Conservation (phyloP, 2,888 invertebrate species). For the Drosophila buzzatii region DNA sequence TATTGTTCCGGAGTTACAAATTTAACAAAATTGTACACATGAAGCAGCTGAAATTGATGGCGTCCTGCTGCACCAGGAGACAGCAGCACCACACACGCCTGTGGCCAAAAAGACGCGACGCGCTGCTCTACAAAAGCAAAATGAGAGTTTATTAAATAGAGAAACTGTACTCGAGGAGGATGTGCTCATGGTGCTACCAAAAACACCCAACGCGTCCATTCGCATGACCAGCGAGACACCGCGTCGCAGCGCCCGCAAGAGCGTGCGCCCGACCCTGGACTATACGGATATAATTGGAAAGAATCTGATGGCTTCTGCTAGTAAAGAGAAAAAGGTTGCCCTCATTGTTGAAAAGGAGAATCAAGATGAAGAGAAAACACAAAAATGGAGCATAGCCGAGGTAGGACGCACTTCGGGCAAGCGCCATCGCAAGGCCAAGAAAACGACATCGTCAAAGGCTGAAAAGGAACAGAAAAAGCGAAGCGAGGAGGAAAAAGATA, state of each 20-base stretch:
- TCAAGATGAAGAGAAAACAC: slow-evolving; percentile 18
- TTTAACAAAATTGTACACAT: background rate
- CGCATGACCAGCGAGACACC: slow-evolving; percentile 60
- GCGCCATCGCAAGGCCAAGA: slow-evolving; percentile 54
- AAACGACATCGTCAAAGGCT: slow-evolving; percentile 15
- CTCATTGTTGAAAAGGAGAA: slow-evolving; percentile 18
- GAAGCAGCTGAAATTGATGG: slow-evolving; percentile 13
- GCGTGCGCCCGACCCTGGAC: slow-evolving; percentile 79
- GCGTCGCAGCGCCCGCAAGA: slow-evolving; percentile 80
- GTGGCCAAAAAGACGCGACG: slow-evolving; percentile 40
- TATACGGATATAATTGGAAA: slow-evolving; percentile 79
- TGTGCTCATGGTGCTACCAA: background rate
- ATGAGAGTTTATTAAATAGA: background rate
- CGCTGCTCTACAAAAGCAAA: background rate
- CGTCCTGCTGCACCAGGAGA: slow-evolving; percentile 3
- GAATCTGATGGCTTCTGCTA: slow-evolving; percentile 38
- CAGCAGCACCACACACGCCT: slow-evolving; percentile 32
- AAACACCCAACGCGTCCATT: slow-evolving; percentile 4
- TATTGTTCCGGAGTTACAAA: background rate
- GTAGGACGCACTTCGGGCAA: slow-evolving; percentile 77
- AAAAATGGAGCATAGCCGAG: slow-evolving; percentile 72
- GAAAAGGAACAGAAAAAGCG: background rate
- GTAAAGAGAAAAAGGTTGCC: slow-evolving; percentile 34
- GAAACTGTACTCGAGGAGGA: background rate
- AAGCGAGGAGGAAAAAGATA: background rate